phyloP scores from a whole-genome alignment of 2,797 vertebrate species.

The Cryptoblepharus egeriae region DNA sequence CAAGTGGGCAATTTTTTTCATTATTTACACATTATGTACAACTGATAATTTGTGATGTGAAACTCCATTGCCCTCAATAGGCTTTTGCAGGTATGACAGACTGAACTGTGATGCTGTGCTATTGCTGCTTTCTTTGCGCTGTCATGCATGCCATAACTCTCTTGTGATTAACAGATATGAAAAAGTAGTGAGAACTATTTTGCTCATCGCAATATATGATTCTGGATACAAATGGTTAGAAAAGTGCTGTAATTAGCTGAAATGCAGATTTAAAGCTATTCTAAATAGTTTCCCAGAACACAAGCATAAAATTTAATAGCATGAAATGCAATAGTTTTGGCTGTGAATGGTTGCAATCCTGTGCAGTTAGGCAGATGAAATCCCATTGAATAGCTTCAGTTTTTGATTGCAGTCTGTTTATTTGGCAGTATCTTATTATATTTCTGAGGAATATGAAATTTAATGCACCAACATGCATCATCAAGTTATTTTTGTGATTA shows the following conservation, averaged over 20 bases:
- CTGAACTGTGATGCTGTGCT: constrained; percentile 26
- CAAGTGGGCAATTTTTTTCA: background rate
- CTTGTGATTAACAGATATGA: constrained; percentile 1
- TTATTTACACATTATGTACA: constrained; percentile 1
- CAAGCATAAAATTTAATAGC: background rate
- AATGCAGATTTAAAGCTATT: background rate
- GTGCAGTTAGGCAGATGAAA: background rate
- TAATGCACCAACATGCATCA: background rate
- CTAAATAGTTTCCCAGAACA: background rate
- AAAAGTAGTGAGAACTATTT: background rate
- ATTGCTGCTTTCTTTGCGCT: background rate
- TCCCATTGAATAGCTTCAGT: background rate
- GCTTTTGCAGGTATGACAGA: constrained; percentile 68
- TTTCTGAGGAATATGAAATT: background rate
- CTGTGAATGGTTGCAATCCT: background rate
- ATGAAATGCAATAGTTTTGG: background rate
- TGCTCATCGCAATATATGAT: background rate
- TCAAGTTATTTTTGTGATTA: background rate
- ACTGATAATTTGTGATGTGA: background rate
- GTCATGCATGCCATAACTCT: constrained; percentile 11
- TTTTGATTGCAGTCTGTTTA: no score
- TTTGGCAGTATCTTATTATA: background rate
- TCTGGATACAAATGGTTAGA: background rate
- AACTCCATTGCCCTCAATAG: constrained; percentile 62
- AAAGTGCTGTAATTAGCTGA: background rate